Percentiles rank a stretch among this genome's conserved stretches.
Conservation (phyloP, 1,140 invertebrate species). For the Drosophila kohkoa region DNA sequence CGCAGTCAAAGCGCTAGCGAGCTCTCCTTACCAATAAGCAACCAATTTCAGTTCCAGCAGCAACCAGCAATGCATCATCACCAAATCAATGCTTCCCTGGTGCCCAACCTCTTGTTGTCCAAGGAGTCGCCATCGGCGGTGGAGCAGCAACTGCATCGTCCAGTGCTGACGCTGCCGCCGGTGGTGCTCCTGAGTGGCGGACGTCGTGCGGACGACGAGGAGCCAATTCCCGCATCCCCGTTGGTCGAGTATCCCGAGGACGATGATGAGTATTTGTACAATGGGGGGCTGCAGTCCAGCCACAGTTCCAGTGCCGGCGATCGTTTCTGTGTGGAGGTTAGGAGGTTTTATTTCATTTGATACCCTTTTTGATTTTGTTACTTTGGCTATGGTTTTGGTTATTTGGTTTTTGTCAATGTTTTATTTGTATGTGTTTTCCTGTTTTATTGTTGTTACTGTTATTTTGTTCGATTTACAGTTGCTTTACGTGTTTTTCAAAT, state of each 20-base stretch:
- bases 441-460: slow-evolving; percentile 22
- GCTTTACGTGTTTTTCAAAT: slow-evolving; percentile 14
- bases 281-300: slow-evolving; percentile 58
- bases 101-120: slow-evolving; percentile 22
- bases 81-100: not conserved
- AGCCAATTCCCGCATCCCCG: slow-evolving; percentile 60
- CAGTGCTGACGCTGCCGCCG: slow-evolving; percentile 78
- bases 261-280: slow-evolving; percentile 86
- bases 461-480: slow-evolving; percentile 7
- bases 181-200: slow-evolving; percentile 76
- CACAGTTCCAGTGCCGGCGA: slow-evolving; percentile 77
- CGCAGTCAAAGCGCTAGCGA: slow-evolving; percentile 43
- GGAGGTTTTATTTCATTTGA: slow-evolving; percentile 73
- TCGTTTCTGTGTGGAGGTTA: slow-evolving; percentile 85
- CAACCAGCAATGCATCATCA: not conserved
- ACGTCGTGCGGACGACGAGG: slow-evolving; percentile 65
- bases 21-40: slow-evolving; percentile 40
- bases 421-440: slow-evolving; percentile 22
- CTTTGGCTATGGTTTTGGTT: slow-evolving; percentile 48
- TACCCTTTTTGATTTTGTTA: slow-evolving; percentile 48
- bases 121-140: slow-evolving; percentile 38
- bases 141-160: slow-evolving; percentile 81
- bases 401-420: slow-evolving; percentile 29
- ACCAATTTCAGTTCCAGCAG: slow-evolving; percentile 74
- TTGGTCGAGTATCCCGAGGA: slow-evolving; percentile 89